Percentiles rank a stretch among this genome's conserved stretches.
Evolutionary conservation across 2,797 vertebrate species (phyloP).

Genomic region (Tamandua tetradactyla): DNA sequence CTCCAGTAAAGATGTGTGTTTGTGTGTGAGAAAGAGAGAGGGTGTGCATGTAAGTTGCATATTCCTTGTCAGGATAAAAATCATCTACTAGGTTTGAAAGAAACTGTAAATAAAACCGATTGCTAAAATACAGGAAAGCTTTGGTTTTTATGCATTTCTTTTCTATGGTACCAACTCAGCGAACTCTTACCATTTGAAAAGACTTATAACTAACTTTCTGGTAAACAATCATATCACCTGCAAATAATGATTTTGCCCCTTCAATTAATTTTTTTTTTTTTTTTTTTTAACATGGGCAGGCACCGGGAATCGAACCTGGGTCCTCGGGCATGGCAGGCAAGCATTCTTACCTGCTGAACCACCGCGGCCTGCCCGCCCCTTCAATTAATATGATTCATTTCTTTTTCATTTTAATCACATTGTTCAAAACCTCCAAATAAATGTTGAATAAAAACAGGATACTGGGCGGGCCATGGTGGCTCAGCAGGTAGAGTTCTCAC

Average conservation of each 20-base stretch:
- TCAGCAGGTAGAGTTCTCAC: too few species aligned
- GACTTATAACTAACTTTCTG: not conserved
- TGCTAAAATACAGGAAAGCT: not conserved
- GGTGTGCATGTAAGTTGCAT: too few species aligned
- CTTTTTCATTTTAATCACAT: slow-evolving; percentile 9
- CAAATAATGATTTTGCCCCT: not conserved
- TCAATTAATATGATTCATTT: not conserved
- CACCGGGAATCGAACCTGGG: too few species aligned
- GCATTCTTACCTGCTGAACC: too few species aligned
- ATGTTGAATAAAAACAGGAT: not conserved
- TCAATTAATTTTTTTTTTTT: too few species aligned
- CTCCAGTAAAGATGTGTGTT: not conserved
- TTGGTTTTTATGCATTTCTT: not conserved
- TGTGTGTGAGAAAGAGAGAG: too few species aligned
- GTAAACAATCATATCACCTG: not conserved
- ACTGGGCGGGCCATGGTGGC: too few species aligned
- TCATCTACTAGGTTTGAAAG: not conserved
- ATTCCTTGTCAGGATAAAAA: not conserved
- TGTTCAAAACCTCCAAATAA: not conserved
- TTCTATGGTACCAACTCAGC: not conserved
- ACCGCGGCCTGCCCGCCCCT: too few species aligned
- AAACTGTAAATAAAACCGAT: slow-evolving; percentile 1
- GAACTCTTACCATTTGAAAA: not conserved
- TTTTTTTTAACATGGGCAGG: too few species aligned
- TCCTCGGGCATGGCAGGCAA: too few species aligned